A percentile compares a stretch with the other conserved stretches of the same genome.
Evolutionary conservation across 2,888 invertebrate genomes (phyloP).

Genomic region (Lasioglossum zephyrum): DNA sequence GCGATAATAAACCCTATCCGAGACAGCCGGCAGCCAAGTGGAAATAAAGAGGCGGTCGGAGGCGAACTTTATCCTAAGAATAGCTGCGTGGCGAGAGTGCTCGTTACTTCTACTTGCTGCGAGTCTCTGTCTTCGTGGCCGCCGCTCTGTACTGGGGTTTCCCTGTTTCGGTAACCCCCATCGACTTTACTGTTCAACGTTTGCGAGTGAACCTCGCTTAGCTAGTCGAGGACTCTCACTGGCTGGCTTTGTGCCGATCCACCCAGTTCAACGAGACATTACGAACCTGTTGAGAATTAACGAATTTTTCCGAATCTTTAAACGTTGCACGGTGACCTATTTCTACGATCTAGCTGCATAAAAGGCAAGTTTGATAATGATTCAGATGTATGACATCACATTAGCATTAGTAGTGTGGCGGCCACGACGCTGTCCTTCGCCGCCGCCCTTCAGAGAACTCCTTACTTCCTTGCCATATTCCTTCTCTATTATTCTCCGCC

Average conservation of each 20-base stretch:
- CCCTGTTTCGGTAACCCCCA: not conserved
- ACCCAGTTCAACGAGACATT: not conserved
- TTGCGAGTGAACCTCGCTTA: not conserved
- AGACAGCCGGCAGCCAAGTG: constrained; percentile 61
- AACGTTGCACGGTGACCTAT: not conserved
- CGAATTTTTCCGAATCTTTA: not conserved
- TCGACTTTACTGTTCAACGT: not conserved
- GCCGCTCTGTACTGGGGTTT: not conserved
- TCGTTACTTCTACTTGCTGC: constrained; percentile 64
- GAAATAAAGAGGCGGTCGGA: constrained; percentile 65
- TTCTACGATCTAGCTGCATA: no score
- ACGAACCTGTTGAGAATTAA: constrained; percentile 1
- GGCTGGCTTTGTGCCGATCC: not conserved
- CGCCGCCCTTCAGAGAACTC: no score
- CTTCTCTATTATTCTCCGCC: no score
- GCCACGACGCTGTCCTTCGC: no score
- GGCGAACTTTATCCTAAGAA: constrained; percentile 62
- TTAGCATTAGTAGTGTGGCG: no score
- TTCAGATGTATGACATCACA: no score
- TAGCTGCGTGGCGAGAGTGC: constrained; percentile 48
- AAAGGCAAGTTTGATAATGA: no score
- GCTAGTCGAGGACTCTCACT: not conserved
- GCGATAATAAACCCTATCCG: constrained; percentile 62
- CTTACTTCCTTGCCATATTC: no score
- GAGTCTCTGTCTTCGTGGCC: constrained; percentile 22